Conservation (phyloP, 2,113 vertebrate genomes). For the Ptyas mucosa region DNA sequence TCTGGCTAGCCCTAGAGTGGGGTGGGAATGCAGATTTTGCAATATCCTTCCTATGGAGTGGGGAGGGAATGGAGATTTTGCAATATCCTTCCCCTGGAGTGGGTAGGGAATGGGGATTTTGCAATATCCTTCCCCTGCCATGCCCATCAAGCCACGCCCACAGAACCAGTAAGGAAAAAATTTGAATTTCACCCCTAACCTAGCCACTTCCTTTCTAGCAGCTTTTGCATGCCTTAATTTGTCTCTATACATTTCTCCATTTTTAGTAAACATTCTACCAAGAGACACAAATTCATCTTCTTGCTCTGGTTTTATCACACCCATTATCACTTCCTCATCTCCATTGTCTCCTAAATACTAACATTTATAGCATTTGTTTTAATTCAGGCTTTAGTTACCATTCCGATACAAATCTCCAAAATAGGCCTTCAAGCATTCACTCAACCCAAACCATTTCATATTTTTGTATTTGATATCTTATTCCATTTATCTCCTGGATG, state of each 20-base stretch:
- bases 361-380: background rate
- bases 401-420: background rate
- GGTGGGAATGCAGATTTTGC: too few species aligned
- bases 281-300: background rate
- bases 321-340: background rate
- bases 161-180: too few species aligned
- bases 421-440: background rate
- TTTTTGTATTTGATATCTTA: background rate
- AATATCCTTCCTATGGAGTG: too few species aligned
- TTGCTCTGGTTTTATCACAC: background rate
- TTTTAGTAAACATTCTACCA: background rate
- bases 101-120: too few species aligned
- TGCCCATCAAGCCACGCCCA: too few species aligned
- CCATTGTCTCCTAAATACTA: background rate
- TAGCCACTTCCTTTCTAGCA: background rate
- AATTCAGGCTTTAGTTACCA: background rate
- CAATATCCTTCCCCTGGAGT: too few species aligned
- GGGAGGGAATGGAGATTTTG: too few species aligned
- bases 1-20: too few species aligned
- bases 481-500: background rate
- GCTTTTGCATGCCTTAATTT: background rate
- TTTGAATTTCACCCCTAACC: background rate
- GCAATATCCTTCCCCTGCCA: too few species aligned
- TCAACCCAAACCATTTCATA: background rate
- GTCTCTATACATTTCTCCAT: background rate